phyloP scores from a whole-genome alignment of 2,888 invertebrate species.

The Noctua comes region DNA sequence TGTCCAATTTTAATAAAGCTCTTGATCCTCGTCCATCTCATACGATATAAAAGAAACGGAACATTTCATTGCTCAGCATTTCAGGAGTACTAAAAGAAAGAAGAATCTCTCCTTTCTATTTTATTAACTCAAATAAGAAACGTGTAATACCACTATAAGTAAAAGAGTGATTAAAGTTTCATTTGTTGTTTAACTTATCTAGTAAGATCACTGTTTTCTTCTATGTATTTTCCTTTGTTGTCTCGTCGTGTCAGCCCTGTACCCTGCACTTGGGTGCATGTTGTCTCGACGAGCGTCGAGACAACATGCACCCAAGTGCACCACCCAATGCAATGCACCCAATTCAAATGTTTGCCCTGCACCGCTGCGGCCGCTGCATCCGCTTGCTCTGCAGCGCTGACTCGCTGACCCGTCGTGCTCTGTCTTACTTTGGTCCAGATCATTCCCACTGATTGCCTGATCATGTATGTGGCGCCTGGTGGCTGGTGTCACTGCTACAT shows the following conservation, averaged over 20 bases:
- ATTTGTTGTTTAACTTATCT: neutral
- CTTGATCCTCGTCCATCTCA: neutral
- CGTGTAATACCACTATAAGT: neutral
- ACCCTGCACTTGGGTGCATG: conserved; percentile 3
- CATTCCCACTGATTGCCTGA: conserved; percentile 24
- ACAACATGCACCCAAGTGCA: too few relatives aligned
- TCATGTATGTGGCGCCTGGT: conserved; percentile 32
- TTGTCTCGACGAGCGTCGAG: conserved; percentile 30
- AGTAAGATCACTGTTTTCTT: neutral
- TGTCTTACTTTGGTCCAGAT: conserved; percentile 28
- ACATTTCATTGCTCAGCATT: neutral
- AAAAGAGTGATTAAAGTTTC: neutral
- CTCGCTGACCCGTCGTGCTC: conserved; percentile 29
- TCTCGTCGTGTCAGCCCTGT: conserved; percentile 36
- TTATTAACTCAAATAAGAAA: neutral
- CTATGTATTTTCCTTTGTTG: neutral
- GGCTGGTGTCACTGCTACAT: conserved; percentile 25
- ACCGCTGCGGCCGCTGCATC: conserved; percentile 26
- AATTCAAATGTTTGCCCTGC: conserved; percentile 58
- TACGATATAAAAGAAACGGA: neutral
- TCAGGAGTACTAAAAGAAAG: neutral
- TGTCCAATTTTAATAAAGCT: neutral
- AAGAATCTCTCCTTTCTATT: neutral
- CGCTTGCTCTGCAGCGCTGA: conserved; percentile 29
- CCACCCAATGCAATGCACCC: too few relatives aligned